These are phyloP conservation scores for Aegotheles bennettii DNA, from an alignment of 2,113 vertebrate genomes.

Conservation along the genomic window DNA sequence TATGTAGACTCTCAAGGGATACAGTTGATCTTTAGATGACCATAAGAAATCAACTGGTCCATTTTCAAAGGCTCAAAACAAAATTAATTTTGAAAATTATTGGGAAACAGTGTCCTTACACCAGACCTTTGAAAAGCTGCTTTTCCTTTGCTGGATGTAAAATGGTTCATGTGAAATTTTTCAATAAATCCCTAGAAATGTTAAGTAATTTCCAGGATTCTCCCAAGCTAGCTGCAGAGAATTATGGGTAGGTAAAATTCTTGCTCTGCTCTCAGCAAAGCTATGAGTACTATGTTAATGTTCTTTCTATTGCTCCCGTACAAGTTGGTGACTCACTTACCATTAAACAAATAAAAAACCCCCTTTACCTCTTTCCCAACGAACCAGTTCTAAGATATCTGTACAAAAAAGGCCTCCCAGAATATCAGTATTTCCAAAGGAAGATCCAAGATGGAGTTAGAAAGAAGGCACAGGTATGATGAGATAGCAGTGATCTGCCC, in stretches of 20 bases:
- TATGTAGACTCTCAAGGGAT: background rate
- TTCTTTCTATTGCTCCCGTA: background rate
- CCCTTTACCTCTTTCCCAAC: background rate
- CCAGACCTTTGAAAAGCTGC: background rate
- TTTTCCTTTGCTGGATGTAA: background rate
- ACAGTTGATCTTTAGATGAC: background rate
- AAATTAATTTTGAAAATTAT: background rate
- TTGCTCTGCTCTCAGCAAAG: background rate
- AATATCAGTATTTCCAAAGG: background rate
- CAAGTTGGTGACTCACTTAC: background rate
- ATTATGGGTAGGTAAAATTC: background rate
- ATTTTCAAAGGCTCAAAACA: background rate
- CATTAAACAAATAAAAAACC: background rate
- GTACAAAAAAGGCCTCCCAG: background rate
- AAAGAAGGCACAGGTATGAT: background rate
- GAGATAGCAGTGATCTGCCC: background rate
- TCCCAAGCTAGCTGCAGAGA: background rate
- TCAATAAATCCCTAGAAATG: background rate
- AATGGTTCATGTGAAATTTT: background rate
- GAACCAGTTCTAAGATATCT: background rate
- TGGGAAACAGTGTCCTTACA: background rate
- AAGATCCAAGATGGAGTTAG: background rate
- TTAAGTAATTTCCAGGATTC: background rate
- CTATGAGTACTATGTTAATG: background rate
- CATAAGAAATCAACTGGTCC: background rate